These are phyloP conservation scores for Vesta saturnalis DNA, from an alignment of 2,888 invertebrate species.

Conservation along the genomic window DNA sequence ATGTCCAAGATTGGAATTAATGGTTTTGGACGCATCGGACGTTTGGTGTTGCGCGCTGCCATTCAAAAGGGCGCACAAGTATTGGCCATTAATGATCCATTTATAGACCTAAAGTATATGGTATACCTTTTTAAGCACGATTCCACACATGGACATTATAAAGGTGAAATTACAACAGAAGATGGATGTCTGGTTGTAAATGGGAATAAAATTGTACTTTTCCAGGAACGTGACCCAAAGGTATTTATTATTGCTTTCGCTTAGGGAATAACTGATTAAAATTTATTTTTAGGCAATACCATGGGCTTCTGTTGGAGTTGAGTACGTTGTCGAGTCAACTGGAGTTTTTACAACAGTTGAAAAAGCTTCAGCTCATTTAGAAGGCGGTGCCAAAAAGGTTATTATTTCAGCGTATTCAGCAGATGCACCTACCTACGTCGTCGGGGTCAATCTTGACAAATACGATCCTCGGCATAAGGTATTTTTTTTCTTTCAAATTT, in stretches of 20 bases:
- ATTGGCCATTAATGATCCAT: constrained; percentile 96
- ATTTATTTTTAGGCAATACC: constrained; percentile 70
- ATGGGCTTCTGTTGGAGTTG: constrained; percentile 93
- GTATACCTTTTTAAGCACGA: constrained; percentile 98
- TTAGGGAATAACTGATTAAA: not conserved
- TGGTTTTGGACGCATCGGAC: constrained; percentile 94
- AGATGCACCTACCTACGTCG: constrained; percentile 99
- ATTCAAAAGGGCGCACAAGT: constrained; percentile 83
- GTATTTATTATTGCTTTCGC: no score
- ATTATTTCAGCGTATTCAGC: constrained; percentile 98
- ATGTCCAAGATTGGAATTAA: constrained; percentile 80
- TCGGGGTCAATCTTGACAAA: constrained; percentile 92
- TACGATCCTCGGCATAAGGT: constrained; percentile 80
- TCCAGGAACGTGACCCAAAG: constrained; percentile 83
- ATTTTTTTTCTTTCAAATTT: constrained; percentile 12
- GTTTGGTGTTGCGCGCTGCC: constrained; percentile 88
- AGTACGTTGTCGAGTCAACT: constrained; percentile 97
- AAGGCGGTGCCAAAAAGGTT: constrained; percentile 94
- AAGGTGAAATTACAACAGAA: constrained; percentile 83
- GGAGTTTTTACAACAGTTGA: constrained; percentile 96
- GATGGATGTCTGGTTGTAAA: constrained; percentile 85
- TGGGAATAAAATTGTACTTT: constrained; percentile 87
- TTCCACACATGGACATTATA: constrained; percentile 91
- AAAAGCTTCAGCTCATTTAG: constrained; percentile 88
- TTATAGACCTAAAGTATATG: constrained; percentile 97